Conservation (phyloP, 1,140 invertebrate species). For the Chlorops oryzae region DNA sequence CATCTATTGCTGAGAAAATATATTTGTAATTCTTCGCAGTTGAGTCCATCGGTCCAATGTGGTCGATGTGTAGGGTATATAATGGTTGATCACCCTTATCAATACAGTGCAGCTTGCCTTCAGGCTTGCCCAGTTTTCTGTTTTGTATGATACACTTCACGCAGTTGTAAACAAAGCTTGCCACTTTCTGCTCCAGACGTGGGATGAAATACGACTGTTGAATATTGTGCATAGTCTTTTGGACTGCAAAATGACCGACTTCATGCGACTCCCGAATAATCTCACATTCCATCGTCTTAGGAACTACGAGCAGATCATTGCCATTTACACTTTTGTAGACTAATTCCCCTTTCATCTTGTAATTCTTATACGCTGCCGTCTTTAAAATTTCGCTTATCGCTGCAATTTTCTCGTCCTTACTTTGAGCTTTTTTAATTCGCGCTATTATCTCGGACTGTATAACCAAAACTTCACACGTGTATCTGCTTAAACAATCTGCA, state of each 20-base stretch:
- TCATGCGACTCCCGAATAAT: constrained; percentile 15
- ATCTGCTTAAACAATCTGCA: too few species aligned
- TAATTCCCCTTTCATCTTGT: neutral
- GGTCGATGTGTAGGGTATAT: constrained; percentile 19
- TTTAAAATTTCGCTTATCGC: neutral
- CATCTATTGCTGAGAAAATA: constrained; percentile 41
- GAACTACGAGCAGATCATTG: neutral
- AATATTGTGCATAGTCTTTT: neutral
- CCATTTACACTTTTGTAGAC: neutral
- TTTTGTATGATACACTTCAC: neutral
- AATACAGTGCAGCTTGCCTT: neutral
- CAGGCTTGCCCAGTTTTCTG: neutral
- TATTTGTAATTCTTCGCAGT: constrained; percentile 44
- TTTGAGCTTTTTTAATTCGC: neutral
- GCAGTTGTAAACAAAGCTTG: too few species aligned
- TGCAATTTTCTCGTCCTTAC: neutral
- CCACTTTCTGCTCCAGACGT: constrained; percentile 22
- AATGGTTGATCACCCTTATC: constrained; percentile 9
- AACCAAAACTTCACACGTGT: too few species aligned
- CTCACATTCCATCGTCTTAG: neutral
- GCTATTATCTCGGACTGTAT: too few species aligned
- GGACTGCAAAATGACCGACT: neutral
- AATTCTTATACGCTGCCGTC: neutral
- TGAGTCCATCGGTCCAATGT: constrained; percentile 32
- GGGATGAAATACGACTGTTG: neutral